A percentile compares a stretch with the other conserved stretches of the same genome.
Evolutionary conservation across 92 coral and sea anemone genomes (phyloP).

Genomic region (Muricea muricata): DNA sequence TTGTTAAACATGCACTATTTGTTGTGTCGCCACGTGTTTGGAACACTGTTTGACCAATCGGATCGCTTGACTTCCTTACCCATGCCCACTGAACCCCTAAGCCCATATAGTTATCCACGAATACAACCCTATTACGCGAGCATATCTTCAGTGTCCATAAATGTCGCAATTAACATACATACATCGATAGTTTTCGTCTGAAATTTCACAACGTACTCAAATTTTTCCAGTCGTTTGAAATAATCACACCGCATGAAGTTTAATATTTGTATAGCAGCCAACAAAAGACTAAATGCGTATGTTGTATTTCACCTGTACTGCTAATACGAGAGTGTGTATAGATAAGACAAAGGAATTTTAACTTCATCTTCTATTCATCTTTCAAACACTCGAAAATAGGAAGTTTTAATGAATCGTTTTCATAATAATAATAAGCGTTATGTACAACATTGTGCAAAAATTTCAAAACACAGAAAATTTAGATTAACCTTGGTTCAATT

Average conservation of each 20-base stretch:
- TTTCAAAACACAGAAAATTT: too few species aligned
- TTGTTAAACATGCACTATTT: constrained; percentile 96
- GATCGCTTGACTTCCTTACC: neutral
- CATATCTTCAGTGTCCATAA: too few species aligned
- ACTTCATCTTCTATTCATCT: constrained; percentile 4
- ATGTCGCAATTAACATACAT: neutral
- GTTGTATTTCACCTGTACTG: constrained; percentile 21
- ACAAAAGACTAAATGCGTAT: constrained; percentile 19
- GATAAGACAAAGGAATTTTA: constrained; percentile 31
- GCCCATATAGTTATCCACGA: constrained; percentile 11
- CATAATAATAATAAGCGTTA: neutral
- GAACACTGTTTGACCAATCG: constrained; percentile 74
- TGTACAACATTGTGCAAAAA: neutral
- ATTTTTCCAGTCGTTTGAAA: neutral
- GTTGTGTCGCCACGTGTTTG: constrained; percentile 98
- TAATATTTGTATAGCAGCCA: neutral
- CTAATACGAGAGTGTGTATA: neutral
- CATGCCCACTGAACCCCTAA: neutral
- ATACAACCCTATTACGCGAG: neutral
- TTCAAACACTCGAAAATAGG: neutral
- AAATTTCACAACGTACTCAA: neutral
- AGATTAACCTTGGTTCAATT: too few species aligned
- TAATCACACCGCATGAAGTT: neutral
- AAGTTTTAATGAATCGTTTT: neutral
- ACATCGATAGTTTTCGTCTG: neutral